phyloP scores from a whole-genome alignment of 2,797 vertebrate genomes.

The Prunella strophiata region DNA sequence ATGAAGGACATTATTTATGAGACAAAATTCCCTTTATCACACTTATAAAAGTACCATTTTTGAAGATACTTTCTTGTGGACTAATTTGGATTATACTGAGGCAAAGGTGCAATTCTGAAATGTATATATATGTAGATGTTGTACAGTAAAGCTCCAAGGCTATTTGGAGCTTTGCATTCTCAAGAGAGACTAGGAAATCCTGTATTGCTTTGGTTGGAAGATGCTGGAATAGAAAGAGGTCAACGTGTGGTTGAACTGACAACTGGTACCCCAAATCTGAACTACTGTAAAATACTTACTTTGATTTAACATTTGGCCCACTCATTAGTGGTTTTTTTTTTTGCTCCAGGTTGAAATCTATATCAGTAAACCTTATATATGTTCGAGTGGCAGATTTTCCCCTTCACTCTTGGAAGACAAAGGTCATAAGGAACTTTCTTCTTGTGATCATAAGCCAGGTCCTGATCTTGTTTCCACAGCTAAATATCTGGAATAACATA shows the following conservation, averaged over 20 bases:
- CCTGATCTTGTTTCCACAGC: constrained; percentile 63
- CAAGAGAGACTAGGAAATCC: not conserved
- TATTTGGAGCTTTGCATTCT: not conserved
- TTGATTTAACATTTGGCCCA: not conserved
- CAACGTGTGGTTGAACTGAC: not conserved
- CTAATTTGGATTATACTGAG: constrained; percentile 32
- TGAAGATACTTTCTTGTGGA: constrained; percentile 37
- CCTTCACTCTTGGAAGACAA: constrained; percentile 52
- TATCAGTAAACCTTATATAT: constrained; percentile 31
- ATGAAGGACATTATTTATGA: not conserved
- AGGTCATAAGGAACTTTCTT: constrained; percentile 55
- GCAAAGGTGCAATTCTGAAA: not conserved
- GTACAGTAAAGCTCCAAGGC: not conserved
- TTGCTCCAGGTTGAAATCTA: constrained; percentile 35
- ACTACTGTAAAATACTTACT: not conserved
- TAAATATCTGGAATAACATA: constrained; percentile 64
- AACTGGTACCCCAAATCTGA: not conserved
- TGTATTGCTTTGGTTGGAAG: not conserved
- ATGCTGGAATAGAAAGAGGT: not conserved
- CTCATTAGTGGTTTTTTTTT: not conserved
- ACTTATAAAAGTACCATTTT: not conserved
- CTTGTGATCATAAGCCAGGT: constrained; percentile 66
- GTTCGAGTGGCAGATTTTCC: constrained; percentile 32
- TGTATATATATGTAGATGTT: not conserved
- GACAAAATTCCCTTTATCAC: constrained; percentile 11